Base-by-base conservation (phyloP, 2,797 vertebrate genomes). In the Oceanodroma leucorhoa region DNA sequence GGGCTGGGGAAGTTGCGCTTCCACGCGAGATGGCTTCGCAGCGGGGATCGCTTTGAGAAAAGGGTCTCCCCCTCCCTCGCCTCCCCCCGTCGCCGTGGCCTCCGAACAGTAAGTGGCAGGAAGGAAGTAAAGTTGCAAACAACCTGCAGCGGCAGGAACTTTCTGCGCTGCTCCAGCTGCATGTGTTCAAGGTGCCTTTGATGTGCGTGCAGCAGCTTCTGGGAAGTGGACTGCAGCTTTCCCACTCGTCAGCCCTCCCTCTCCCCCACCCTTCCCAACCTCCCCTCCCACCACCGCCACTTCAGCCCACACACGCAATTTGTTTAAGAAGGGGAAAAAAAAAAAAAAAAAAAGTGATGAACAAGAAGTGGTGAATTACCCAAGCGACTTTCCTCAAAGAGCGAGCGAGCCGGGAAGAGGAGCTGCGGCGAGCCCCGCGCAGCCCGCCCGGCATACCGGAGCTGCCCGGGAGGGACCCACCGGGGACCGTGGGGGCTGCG, bases 51-150 rank as follows among this genome's bases (percentile, higher is more conserved):
- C 86, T 46, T 29, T 89, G 94, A 89, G 94, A 43, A 79, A 50
- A 62, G 38, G 86, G 71, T 55, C 57, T 75, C 83, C 51, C 86
- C 55, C 69, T 34, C 61, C 72, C 73, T 40, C 77, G 48, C 57
- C 64, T 62, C 67, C 58, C 79, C 86, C 71, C 41, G 40, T 8
- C 85, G 79, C 92, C 76, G 89, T 12, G 87, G 91, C 90, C 83
- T 80, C 80, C 86, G 69, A 94, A 61, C 94, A 85, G 94, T 83
- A 89, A 89, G 92, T 87, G 94, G 69, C 93, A 46, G 85, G 93
- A 95, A 93, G 96, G 94, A 85, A 89, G 93, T 77, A 96, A 98
- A 98, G 97, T 98, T 97, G 97, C 95, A 69, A 83, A 91, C 94
- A 95, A 93, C 95, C 96, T 92, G 96, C 94, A 50, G 95, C 90